Percentiles rank a stretch among this genome's conserved stretches.
Conservation (phyloP, 2,888 invertebrate species). For the Apamea epomidion region DNA sequence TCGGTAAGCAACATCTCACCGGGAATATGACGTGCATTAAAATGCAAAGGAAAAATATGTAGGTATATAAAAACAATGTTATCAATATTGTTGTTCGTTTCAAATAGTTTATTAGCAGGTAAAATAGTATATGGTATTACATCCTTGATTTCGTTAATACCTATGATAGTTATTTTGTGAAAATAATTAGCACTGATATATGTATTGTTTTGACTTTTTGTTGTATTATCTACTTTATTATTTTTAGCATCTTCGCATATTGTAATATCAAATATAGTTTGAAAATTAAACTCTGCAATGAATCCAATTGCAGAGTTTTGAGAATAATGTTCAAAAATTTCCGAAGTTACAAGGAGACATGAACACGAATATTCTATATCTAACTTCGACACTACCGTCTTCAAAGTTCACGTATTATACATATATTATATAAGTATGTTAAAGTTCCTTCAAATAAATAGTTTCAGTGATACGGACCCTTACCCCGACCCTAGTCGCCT, state of each 20-base stretch:
- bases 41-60: conserved; percentile 42
- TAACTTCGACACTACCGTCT: neutral
- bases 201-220: neutral
- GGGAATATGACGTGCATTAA: conserved; percentile 40
- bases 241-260: too few relatives aligned
- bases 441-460: neutral
- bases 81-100: conserved; percentile 41
- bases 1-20: conserved; percentile 46
- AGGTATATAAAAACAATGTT: conserved; percentile 46
- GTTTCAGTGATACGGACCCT: conserved; percentile 18
- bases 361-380: neutral
- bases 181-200: conserved; percentile 6
- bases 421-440: neutral
- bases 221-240: neutral
- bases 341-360: neutral
- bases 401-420: neutral
- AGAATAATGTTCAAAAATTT: neutral
- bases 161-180: neutral
- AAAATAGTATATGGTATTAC: conserved; percentile 30
- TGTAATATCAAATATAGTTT: neutral
- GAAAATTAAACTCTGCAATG: neutral
- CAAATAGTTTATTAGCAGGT: conserved; percentile 50
- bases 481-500: conserved; percentile 28
- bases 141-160: conserved; percentile 21
- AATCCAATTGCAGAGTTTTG: neutral